Percentiles rank a stretch among this genome's conserved stretches.
These are phyloP conservation scores for Amazona guildingii DNA, from an alignment of 2,113 vertebrate species.

Conservation along the genomic window DNA sequence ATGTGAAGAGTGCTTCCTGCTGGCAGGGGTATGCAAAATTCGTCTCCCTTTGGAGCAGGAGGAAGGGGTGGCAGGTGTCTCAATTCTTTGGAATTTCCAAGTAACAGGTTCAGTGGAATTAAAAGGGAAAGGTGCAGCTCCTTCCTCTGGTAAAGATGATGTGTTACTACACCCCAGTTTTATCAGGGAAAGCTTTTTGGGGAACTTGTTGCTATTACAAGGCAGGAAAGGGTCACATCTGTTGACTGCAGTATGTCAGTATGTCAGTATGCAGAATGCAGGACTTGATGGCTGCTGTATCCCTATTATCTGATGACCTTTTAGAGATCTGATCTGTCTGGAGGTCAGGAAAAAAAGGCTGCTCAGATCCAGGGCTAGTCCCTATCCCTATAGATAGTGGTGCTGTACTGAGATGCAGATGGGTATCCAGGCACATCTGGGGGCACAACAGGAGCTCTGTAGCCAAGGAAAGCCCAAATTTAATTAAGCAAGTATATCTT, in stretches of 20 bases:
- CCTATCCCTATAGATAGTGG: not conserved
- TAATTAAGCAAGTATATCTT: not conserved
- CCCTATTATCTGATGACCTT: not conserved
- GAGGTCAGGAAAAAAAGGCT: not conserved
- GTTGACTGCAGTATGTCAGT: not conserved
- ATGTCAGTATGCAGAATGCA: not conserved
- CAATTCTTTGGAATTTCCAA: not conserved
- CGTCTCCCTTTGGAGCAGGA: not conserved
- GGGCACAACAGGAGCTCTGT: not conserved
- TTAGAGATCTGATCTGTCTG: not conserved
- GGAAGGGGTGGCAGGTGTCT: not conserved
- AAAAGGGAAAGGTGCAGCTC: not conserved
- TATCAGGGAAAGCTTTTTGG: not conserved
- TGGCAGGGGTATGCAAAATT: not conserved
- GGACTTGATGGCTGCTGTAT: not conserved
- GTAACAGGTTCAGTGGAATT: not conserved
- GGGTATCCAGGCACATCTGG: not conserved
- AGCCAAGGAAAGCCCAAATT: not conserved
- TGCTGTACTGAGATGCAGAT: not conserved
- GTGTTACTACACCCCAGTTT: too few relatives aligned
- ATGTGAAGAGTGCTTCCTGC: not conserved
- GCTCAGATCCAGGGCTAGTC: not conserved
- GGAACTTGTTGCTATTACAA: not conserved
- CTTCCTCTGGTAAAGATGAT: not conserved
- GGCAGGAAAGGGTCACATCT: not conserved